These are phyloP conservation scores for Meriones unguiculatus DNA, from an alignment of 2,113 vertebrate genomes.

Conservation along the genomic window DNA sequence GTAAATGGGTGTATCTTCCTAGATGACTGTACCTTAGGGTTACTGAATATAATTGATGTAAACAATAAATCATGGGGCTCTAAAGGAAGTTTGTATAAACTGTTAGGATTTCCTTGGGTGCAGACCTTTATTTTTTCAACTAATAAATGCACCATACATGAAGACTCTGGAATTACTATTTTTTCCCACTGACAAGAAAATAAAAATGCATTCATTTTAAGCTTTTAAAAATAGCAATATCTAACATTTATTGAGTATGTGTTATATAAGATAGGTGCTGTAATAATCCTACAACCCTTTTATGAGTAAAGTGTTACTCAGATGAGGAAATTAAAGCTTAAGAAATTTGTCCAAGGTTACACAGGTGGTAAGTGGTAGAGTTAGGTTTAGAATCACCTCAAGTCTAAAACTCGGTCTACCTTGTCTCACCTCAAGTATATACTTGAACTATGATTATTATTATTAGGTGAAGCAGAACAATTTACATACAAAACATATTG, in stretches of 20 bases:
- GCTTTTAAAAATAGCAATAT: constrained; percentile 18
- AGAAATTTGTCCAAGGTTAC: constrained; percentile 46
- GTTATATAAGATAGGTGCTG: constrained; percentile 2
- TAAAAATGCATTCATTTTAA: constrained; percentile 57
- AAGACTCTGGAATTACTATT: constrained; percentile 11
- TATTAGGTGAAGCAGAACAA: background rate
- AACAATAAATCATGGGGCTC: constrained; percentile 90
- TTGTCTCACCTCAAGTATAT: constrained; percentile 37
- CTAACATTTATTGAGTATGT: constrained; percentile 38
- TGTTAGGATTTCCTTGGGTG: background rate
- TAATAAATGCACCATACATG: constrained; percentile 41
- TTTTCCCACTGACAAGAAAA: background rate
- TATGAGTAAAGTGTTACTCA: constrained; percentile 19
- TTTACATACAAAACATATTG: constrained; percentile 41
- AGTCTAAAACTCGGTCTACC: constrained; percentile 6
- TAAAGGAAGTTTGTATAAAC: constrained; percentile 35
- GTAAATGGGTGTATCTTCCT: constrained; percentile 11
- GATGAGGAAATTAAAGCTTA: constrained; percentile 36
- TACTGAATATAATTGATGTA: background rate
- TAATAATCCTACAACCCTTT: constrained; percentile 35
- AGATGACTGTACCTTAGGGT: constrained; percentile 10
- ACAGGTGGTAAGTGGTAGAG: constrained; percentile 33
- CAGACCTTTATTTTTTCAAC: background rate
- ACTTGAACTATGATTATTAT: constrained; percentile 45
- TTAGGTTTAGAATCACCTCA: constrained; percentile 15